Base-by-base conservation (phyloP, 2,797 vertebrate genomes). In the Falco columbarius region DNA sequence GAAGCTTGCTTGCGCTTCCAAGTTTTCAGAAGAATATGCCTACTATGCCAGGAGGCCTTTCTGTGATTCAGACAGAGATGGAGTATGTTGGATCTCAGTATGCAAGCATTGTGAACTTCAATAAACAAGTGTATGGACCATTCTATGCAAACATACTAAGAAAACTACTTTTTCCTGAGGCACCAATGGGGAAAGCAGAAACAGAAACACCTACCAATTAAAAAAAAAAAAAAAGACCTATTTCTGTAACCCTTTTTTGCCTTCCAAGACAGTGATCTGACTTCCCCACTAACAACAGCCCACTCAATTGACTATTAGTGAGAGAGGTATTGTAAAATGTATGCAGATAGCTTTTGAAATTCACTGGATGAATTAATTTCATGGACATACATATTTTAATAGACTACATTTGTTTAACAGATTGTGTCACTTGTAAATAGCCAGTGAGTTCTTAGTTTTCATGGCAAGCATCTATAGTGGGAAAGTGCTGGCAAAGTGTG, bases 131-230 rank as follows among this genome's bases (percentile, higher is more conserved):
- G 20, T 99, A 99, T 52, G 98, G 99, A 98, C 99, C 99, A 34
- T 99, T 99, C 96, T 99, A 99, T 76, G 98, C 98, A 15, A 98
- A 98, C 87, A 99, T 99, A 98, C 98, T 99, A 58, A 98, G 98
- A 96, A 99, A 98, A 95, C 97, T 99, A 80, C 98, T 99, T 85
- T 99, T 99, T 89, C 93, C 84, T 42, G 97, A 97, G 83, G 85
- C 97, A 81, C 58, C 96, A 73, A 7, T 21, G 13, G 96, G 71
- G 52, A 97, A 97, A 80, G 77, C 49, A 30, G 96, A 96, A 71
- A 62, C 95, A 46, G 94, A 93, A 89, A 40, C 97, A 75, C 49
- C 97, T 89, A n/a, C 77, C 51, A 94, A 90, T 83, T 98, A 74
- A 93, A 73, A 59, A 40, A 76, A 93, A 73, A 59, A 40, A 40